These are phyloP conservation scores for Drosophila neutralis DNA, from an alignment of 2,888 invertebrate genomes.

Conservation along the genomic window DNA sequence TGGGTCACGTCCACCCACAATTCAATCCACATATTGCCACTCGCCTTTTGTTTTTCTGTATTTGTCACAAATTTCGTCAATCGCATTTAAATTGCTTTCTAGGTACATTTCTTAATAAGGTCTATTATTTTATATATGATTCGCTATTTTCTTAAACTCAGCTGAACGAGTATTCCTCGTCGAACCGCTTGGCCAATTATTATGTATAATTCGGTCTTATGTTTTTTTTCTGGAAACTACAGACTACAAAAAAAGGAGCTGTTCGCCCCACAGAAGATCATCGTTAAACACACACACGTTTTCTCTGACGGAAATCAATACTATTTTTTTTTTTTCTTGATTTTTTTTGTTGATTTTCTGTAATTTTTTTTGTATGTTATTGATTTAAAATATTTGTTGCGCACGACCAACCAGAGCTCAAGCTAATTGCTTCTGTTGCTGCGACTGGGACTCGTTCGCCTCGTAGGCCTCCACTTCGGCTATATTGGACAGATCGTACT, in stretches of 20 bases:
- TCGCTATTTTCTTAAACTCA: constrained; percentile 17
- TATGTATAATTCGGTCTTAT: constrained; percentile 19
- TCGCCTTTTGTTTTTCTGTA: constrained; percentile 48
- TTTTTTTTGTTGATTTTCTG: constrained; percentile 19
- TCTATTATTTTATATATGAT: constrained; percentile 40
- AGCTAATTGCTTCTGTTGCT: constrained; percentile 36
- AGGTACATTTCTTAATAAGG: constrained; percentile 72
- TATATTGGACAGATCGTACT: constrained; percentile 90
- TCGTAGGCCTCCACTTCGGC: constrained; percentile 86
- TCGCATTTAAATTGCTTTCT: constrained; percentile 79
- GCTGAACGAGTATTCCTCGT: constrained; percentile 3
- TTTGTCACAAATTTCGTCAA: constrained; percentile 80
- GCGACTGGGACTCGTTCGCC: constrained; percentile 42
- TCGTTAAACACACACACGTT: constrained; percentile 39
- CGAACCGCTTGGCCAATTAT: constrained; percentile 41
- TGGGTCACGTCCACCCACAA: neutral
- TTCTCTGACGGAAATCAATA: constrained; percentile 59
- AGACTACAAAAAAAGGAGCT: constrained; percentile 62
- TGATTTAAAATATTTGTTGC: constrained; percentile 53
- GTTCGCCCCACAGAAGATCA: constrained; percentile 45
- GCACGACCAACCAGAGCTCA: constrained; percentile 38
- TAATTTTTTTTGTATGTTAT: constrained; percentile 16
- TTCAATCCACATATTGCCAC: constrained; percentile 22
- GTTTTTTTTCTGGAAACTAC: constrained; percentile 47
- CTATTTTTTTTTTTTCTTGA: constrained; percentile 40